Base-by-base conservation (phyloP, 2,888 invertebrate species). In the Hyposoter didymator region DNA sequence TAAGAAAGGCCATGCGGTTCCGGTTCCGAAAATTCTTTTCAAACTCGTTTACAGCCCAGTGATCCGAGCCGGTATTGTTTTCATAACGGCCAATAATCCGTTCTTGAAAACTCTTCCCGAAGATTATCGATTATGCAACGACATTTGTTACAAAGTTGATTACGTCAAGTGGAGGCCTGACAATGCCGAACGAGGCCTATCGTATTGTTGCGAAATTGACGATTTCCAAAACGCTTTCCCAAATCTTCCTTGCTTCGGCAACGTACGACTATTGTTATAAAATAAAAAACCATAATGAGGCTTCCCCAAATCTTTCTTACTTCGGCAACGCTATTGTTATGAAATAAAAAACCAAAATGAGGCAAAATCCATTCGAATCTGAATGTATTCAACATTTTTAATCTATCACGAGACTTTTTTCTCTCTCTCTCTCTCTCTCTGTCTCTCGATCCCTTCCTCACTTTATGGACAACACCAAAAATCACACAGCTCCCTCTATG, bases 1-100 rank as follows among this genome's bases (percentile, higher is more conserved):
- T 73, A 87, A 88, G 2, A 78, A 85, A 19, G 87, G 87, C 22
- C 66, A 86, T 1, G 87, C 86, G 1, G 84, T 96, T 70, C 95
- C 95, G 0, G 95, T 95, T 10, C 96, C 96, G 0, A 94, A 94
- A 88, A 82, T 95, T n/a, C 95, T 94, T 85, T 96, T 95, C 95
- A 96, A 96, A 89, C 95, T 96, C 3, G 94, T 95, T 0, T 95
- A 95, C 89, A 95, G 96, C 82, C 93, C 94, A 0, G 89, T 89
- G 0, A 93, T 92, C 0, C 93, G 94, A 10, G 91, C 94, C 4
- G 96, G 95, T 0, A 94, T 95, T 0, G 96, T 95, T 1, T 95
- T 96, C 88, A 90, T 96, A 7, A 95, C 95, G 64, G 94, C 96
- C 80, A 96, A 96, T 93, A 96, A 96, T 90, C 96, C 96, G 0